Evolutionary conservation across 2,113 vertebrate species (phyloP).

Genomic region (Scophthalmus maximus): DNA sequence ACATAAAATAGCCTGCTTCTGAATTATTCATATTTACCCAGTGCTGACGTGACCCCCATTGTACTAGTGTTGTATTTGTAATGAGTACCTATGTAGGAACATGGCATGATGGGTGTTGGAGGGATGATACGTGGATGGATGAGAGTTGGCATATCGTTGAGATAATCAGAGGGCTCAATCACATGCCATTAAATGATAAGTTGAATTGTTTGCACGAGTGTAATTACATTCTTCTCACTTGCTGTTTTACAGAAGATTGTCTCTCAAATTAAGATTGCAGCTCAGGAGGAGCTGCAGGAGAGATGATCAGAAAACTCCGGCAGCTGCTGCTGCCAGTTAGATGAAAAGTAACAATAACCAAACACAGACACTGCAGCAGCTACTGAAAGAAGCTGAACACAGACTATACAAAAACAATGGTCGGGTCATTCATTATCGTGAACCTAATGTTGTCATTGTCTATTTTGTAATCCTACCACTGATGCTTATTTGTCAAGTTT

Average conservation of each 20-base stretch:
- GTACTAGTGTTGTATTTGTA: constrained; percentile 6
- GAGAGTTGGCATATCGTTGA: constrained; percentile 3
- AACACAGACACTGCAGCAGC: too few relatives aligned
- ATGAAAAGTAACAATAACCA: constrained; percentile 4
- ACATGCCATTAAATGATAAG: constrained; percentile 8
- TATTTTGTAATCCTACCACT: background rate
- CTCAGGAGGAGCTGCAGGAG: background rate
- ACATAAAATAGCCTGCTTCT: constrained; percentile 9
- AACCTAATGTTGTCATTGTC: background rate
- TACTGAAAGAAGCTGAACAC: background rate
- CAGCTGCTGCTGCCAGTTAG: background rate
- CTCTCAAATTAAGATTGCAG: constrained; percentile 9
- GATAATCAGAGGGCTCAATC: background rate
- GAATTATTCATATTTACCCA: constrained; percentile 34
- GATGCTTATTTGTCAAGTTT: too few relatives aligned
- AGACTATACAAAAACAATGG: background rate
- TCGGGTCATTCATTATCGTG: background rate
- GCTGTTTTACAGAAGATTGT: background rate
- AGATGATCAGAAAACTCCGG: background rate
- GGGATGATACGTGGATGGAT: background rate
- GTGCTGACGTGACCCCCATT: background rate
- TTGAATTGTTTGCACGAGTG: constrained; percentile 16
- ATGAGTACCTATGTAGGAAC: constrained; percentile 1
- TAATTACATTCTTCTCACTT: background rate
- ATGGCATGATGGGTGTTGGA: too few relatives aligned